Base-by-base conservation (phyloP, 2,888 invertebrate species). In the Caenorhabditis sp. region DNA sequence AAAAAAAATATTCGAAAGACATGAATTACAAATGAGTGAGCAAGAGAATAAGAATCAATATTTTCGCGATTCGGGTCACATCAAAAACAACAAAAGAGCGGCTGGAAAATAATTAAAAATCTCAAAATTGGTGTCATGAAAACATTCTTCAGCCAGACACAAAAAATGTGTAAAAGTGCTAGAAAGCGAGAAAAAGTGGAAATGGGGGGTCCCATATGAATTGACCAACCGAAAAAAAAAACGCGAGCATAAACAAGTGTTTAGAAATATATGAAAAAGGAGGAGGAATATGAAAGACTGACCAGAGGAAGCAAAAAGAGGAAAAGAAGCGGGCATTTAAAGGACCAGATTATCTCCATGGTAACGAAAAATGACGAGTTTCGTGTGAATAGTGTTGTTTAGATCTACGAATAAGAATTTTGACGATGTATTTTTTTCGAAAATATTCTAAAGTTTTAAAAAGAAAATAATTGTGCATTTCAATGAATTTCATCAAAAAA, bases 11-110 rank as follows among this genome's bases (percentile, higher is more conserved):
- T 49, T 14, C 50, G n/a, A n/a, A 57, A 26, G 26, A 26, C 17
- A 26, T 56, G 56, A 56, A 27, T 56, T 59, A 64, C 60, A 61
- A 60, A 72, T 68, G 72, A 67, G 67, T 72, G 60, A 20, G 23
- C 61, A 66, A 71, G 64, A 59, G 38, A 43, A 4, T 4, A 23
- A 53, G 21, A 53, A 50, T 50, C 50, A 50, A 50, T 50, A 50
- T 50, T 50, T 50, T 50, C 50, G n/a, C 31, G 31, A 31, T 31
- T 7, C 10, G 31, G 31, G 31, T 31, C 31, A 31, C 10, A 31
- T 10, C 7, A 43, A 43, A 43, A 43, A 43, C 31, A 43, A 17
- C 43, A 43, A 43, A 3, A 43, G 43, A 43, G 43, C 43, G 43
- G 43, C 14, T 43, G 12, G 43, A 43, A 43, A 43, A 43, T 43